These are phyloP conservation scores for Haemorhous mexicanus DNA, from an alignment of 2,113 vertebrate genomes.

Conservation along the genomic window DNA sequence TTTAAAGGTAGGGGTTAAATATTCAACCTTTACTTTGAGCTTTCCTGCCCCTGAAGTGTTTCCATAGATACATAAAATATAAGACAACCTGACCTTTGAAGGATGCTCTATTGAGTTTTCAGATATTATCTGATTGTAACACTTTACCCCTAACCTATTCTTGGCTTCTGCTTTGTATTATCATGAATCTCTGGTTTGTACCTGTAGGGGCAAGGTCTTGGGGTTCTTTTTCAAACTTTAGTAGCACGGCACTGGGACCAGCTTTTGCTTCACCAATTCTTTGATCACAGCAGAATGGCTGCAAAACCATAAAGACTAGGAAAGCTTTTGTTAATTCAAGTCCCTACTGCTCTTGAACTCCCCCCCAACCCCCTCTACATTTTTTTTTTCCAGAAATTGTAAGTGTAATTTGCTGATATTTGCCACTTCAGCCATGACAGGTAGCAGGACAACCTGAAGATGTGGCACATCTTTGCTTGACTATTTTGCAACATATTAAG, in stretches of 20 bases:
- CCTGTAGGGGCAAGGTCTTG: not conserved
- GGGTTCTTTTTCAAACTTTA: not conserved
- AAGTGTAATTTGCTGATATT: not conserved
- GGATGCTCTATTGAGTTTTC: not conserved
- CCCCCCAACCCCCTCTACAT: rapidly evolving
- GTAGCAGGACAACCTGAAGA: not conserved
- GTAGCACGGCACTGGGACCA: not conserved
- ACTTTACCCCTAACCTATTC: not conserved
- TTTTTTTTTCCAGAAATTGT: not conserved
- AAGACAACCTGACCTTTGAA: slow-evolving; percentile 10
- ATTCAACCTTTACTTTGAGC: slow-evolving; percentile 4
- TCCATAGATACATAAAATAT: not conserved
- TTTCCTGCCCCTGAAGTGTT: slow-evolving; percentile 3
- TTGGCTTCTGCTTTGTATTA: not conserved
- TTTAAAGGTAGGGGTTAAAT: not conserved
- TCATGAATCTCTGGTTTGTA: not conserved
- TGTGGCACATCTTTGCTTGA: not conserved
- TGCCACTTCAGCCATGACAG: not conserved
- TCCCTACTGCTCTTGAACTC: not conserved
- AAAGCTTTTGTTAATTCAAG: not conserved
- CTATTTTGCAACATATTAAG: not conserved
- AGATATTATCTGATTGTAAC: not conserved
- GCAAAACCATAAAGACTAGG: not conserved
- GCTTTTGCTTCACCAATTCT: not conserved
- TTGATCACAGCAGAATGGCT: not conserved